A percentile compares a stretch with the other conserved stretches of the same genome.
Conservation (phyloP, 1,140 invertebrate genomes). For the Periplaneta americana region DNA sequence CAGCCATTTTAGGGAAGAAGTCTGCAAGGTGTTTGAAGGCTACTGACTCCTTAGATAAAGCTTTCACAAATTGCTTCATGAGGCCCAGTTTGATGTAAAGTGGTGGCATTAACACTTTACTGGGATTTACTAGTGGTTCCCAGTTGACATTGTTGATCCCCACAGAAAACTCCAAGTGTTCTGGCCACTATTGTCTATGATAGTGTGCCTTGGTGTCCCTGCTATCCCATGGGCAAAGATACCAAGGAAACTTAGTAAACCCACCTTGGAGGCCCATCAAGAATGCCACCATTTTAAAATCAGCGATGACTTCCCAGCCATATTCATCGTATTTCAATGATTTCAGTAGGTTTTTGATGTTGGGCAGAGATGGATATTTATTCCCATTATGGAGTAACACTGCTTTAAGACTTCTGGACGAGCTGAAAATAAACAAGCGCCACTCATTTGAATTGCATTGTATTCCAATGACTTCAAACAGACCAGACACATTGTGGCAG, state of each 20-base stretch:
- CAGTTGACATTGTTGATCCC: no score
- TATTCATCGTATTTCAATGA: slow-evolving; percentile 29
- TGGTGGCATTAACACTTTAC: no score
- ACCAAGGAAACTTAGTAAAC: slow-evolving; percentile 39
- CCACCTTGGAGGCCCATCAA: no score
- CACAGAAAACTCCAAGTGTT: no score
- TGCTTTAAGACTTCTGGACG: slow-evolving; percentile 29
- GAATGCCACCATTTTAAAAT: no score
- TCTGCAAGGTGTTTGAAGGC: background rate
- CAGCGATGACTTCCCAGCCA: slow-evolving; percentile 31
- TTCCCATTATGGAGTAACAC: slow-evolving; percentile 34
- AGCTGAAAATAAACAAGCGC: slow-evolving; percentile 31
- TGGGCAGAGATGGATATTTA: slow-evolving; percentile 30
- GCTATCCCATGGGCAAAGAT: slow-evolving; percentile 39
- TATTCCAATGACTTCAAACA: slow-evolving; percentile 29
- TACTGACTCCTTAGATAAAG: no score
- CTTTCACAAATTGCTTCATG: no score
- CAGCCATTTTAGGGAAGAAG: no score
- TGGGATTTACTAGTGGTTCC: no score
- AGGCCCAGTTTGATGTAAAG: no score
- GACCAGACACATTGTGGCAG: slow-evolving; percentile 23
- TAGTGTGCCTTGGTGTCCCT: slow-evolving; percentile 32
- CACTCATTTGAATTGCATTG: slow-evolving; percentile 23
- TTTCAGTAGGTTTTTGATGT: slow-evolving; percentile 29
- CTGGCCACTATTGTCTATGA: slow-evolving; percentile 28